Percentiles rank a stretch among this genome's conserved stretches.
These are phyloP conservation scores for Hydrozoanthus tunicans DNA, from an alignment of 64 coral and sea anemone genomes.

Conservation along the genomic window DNA sequence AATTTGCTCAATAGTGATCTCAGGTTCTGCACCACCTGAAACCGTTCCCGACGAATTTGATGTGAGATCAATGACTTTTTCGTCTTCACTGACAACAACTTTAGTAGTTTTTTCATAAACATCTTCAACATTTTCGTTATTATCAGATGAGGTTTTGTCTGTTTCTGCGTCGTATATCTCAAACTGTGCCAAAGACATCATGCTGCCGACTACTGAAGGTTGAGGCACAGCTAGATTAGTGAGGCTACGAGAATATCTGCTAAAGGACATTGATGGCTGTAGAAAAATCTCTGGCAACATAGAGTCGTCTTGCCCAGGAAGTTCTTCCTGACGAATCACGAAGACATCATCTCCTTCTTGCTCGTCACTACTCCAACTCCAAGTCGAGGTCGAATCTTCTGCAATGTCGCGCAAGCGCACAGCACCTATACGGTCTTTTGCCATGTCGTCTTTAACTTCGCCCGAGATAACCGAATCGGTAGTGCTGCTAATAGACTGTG, in stretches of 20 bases:
- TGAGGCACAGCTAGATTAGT: slow-evolving; percentile 27
- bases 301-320: slow-evolving; percentile 12
- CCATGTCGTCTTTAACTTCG: slow-evolving; percentile 43
- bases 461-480: background rate
- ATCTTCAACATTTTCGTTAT: background rate
- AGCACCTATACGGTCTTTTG: slow-evolving; percentile 51
- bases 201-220: slow-evolving; percentile 28
- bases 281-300: slow-evolving; percentile 35
- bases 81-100: background rate
- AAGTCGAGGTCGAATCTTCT: slow-evolving; percentile 31
- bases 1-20: slow-evolving; percentile 30
- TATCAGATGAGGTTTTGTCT: background rate
- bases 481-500: background rate
- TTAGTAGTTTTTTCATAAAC: background rate
- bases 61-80: background rate
- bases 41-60: background rate
- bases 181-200: slow-evolving; percentile 59
- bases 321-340: slow-evolving; percentile 31
- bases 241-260: slow-evolving; percentile 43
- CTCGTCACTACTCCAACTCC: slow-evolving; percentile 59
- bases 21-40: background rate
- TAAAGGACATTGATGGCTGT: slow-evolving; percentile 48
- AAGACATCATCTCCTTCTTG: slow-evolving; percentile 57
- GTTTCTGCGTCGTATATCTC: slow-evolving; percentile 5
- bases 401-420: slow-evolving; percentile 1